Evolutionary conservation across 2,113 vertebrate species (phyloP).

Genomic region (Egretta garzetta): DNA sequence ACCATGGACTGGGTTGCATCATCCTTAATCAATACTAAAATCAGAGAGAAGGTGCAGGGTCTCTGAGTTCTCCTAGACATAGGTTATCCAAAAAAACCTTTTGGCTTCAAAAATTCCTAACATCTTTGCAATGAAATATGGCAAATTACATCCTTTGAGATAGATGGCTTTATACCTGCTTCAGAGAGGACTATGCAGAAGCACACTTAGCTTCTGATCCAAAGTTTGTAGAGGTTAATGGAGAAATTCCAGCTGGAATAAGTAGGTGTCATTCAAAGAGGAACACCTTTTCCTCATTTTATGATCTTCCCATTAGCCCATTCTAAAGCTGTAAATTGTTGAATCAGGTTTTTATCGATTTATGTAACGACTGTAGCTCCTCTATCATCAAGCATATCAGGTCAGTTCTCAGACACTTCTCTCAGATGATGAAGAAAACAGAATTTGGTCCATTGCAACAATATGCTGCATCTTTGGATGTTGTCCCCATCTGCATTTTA

Average conservation of each 20-base stretch:
- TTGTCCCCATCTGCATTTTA: not conserved
- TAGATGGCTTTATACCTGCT: not conserved
- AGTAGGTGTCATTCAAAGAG: not conserved
- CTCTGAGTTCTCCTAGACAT: not conserved
- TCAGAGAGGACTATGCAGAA: not conserved
- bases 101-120: not conserved
- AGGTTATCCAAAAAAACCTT: not conserved
- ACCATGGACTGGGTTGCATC: not conserved
- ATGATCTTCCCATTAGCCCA: not conserved
- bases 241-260: not conserved
- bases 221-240: not conserved
- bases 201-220: not conserved
- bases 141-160: not conserved
- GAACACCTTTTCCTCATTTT: not conserved
- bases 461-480: not conserved
- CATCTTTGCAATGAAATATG: not conserved
- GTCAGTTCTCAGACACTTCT: not conserved
- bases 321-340: not conserved
- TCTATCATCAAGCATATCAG: not conserved
- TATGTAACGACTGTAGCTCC: rapidly evolving
- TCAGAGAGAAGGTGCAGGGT: not conserved
- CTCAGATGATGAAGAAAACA: not conserved
- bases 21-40: not conserved
- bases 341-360: not conserved
- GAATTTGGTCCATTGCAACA: not conserved